These are phyloP conservation scores for Osmoderma eremita DNA, from an alignment of 2,888 invertebrate species.

Conservation along the genomic window DNA sequence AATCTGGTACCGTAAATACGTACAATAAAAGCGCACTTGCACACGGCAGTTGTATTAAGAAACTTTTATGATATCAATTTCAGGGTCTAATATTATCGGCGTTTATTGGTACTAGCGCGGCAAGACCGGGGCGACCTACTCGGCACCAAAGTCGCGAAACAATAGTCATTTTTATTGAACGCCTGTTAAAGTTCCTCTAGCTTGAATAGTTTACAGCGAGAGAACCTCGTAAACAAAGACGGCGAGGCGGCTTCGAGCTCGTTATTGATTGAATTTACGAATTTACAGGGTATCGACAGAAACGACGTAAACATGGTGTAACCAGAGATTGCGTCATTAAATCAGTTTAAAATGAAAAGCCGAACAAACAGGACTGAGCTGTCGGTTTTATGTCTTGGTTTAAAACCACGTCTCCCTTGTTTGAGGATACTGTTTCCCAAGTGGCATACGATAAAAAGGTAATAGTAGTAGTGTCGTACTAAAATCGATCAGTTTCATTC, in stretches of 20 bases:
- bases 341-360: background rate
- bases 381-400: too few species aligned
- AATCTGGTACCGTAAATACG: conserved; percentile 25
- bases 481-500: too few species aligned
- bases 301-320: conserved; percentile 1
- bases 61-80: conserved; percentile 39
- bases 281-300: conserved; percentile 18
- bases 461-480: too few species aligned
- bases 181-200: conserved; percentile 14
- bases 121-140: background rate
- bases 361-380: background rate
- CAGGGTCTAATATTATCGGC: conserved; percentile 33
- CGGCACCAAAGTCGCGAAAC: background rate
- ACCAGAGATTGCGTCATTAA: conserved; percentile 3
- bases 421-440: too few species aligned
- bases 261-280: conserved; percentile 17
- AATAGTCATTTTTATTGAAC: conserved; percentile 27
- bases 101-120: conserved; percentile 16
- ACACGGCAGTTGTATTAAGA: conserved; percentile 24
- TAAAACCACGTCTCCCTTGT: too few species aligned
- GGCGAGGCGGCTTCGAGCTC: background rate
- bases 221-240: conserved; percentile 15
- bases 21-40: conserved; percentile 25
- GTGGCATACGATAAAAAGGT: too few species aligned
- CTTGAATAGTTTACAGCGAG: conserved; percentile 17